Conservation (phyloP, 2,797 vertebrate species). For the Semotilus atromaculatus region DNA sequence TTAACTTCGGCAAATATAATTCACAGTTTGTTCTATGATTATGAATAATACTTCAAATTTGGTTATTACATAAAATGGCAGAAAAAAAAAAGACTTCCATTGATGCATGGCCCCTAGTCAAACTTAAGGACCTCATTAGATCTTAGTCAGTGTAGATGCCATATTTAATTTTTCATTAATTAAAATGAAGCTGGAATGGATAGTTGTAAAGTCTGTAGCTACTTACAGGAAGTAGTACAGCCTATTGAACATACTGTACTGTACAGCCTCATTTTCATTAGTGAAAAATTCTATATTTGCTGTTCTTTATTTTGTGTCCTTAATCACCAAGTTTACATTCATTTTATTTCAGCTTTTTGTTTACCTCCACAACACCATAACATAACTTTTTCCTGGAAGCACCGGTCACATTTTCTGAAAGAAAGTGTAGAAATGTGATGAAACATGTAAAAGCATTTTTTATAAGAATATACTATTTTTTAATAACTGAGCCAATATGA, state of each 20-base stretch:
- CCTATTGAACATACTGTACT: neutral
- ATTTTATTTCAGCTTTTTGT: neutral
- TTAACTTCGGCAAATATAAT: neutral
- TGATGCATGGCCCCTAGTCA: neutral
- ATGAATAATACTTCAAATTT: neutral
- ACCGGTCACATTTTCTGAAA: neutral
- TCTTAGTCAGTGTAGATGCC: neutral
- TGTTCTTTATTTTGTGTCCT: neutral
- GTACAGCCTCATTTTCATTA: neutral
- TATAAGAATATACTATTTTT: neutral
- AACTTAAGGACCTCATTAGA: slow-evolving; percentile 8
- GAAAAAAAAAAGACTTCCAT: neutral
- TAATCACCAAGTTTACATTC: neutral
- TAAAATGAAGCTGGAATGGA: neutral
- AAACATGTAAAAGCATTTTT: neutral
- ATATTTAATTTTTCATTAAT: neutral
- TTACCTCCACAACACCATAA: neutral
- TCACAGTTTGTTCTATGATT: neutral
- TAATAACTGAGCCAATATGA: neutral
- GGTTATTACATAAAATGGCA: neutral
- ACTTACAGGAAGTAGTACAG: neutral
- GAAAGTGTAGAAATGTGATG: neutral
- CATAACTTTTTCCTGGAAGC: neutral
- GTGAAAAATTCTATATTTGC: neutral
- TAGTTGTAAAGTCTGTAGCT: neutral